Conservation (phyloP, 2,888 invertebrate species). For the Protula sp. region DNA sequence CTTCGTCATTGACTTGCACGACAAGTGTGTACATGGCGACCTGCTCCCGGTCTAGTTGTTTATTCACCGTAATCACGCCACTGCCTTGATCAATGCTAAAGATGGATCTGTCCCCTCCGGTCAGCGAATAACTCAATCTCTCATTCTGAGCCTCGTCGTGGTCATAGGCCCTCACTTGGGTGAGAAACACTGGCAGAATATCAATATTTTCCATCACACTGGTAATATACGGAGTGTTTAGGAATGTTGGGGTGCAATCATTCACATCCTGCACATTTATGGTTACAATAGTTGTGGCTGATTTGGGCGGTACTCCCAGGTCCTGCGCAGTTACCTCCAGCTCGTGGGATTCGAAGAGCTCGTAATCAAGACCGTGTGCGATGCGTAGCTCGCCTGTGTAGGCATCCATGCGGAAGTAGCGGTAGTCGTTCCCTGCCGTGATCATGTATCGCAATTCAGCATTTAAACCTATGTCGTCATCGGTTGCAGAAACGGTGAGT, state of each 20-base stretch:
- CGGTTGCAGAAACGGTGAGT: conserved; percentile 66
- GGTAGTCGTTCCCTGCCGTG: conserved; percentile 65
- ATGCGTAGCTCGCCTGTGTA: conserved; percentile 86
- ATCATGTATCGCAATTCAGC: conserved; percentile 89
- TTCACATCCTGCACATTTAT: conserved; percentile 86
- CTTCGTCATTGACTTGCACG: conserved; percentile 80
- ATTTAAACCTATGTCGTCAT: conserved; percentile 68
- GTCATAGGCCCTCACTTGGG: conserved; percentile 76
- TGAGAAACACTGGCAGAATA: conserved; percentile 58
- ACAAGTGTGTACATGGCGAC: conserved; percentile 76
- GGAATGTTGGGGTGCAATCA: conserved; percentile 86
- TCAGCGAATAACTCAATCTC: conserved; percentile 70
- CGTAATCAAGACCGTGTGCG: conserved; percentile 88
- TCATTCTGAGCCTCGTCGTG: conserved; percentile 59
- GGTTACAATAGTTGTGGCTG: conserved; percentile 69
- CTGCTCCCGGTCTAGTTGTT: conserved; percentile 75
- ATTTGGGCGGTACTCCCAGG: conserved; percentile 58
- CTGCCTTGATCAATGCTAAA: conserved; percentile 63
- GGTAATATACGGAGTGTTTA: conserved; percentile 89
- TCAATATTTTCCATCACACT: conserved; percentile 70
- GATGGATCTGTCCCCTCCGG: conserved; percentile 77
- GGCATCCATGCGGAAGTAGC: conserved; percentile 58
- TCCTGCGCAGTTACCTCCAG: conserved; percentile 77
- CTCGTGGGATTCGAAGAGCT: conserved; percentile 77
- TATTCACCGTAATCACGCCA: conserved; percentile 64